A percentile compares a stretch with the other conserved stretches of the same genome.
Conservation (phyloP, 2,797 vertebrate genomes). For the Luscinia luscinia region DNA sequence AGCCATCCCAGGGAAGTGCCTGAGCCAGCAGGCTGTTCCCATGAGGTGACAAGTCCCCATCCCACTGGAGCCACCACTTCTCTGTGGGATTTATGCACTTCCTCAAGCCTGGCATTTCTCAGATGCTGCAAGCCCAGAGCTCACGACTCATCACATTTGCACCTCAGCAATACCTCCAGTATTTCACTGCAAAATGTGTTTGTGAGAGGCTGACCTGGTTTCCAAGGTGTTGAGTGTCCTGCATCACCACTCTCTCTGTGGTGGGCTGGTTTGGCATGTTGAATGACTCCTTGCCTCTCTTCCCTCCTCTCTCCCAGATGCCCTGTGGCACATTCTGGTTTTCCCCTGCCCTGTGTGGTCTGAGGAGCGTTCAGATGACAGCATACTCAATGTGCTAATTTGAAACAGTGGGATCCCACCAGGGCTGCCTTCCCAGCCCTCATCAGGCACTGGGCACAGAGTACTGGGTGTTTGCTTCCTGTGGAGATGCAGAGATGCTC, state of each 20-base stretch:
- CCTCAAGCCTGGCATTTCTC: neutral
- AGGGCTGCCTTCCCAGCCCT: rapidly evolving
- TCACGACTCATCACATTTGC: neutral
- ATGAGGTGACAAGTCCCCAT: neutral
- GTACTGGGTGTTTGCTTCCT: neutral
- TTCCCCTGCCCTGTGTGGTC: neutral
- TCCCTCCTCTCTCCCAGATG: neutral
- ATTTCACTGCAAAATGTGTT: neutral
- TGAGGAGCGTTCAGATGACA: neutral
- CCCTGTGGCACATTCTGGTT: neutral
- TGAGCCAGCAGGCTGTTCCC: neutral
- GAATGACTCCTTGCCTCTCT: neutral
- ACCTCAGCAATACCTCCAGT: neutral
- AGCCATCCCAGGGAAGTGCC: rapidly evolving
- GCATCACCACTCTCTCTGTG: rapidly evolving
- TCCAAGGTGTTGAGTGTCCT: neutral
- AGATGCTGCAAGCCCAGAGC: neutral
- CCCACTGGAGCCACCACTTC: rapidly evolving
- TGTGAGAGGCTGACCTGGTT: neutral
- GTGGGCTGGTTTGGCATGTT: neutral
- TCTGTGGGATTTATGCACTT: rapidly evolving
- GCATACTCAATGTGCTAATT: rapidly evolving
- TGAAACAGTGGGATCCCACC: neutral
- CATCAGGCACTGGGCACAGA: rapidly evolving
- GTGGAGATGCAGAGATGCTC: neutral